A percentile compares a stretch with the other conserved stretches of the same genome.
phyloP scores from a whole-genome alignment of 2,888 invertebrate genomes.

The Polydrusus pterygomalis region DNA sequence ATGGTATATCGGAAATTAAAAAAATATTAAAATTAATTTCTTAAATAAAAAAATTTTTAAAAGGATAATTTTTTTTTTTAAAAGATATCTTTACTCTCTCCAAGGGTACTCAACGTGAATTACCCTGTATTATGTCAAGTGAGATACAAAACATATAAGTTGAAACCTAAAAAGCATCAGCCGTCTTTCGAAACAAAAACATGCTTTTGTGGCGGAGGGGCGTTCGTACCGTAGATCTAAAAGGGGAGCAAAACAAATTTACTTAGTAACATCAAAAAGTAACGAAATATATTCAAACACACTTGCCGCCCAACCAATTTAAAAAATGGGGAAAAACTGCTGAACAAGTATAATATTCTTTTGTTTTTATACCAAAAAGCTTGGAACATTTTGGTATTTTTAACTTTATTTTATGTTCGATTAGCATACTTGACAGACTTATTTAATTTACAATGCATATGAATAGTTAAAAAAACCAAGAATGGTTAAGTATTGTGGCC shows the following conservation, averaged over 20 bases:
- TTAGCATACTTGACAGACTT: background rate
- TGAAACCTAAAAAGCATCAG: too few species aligned
- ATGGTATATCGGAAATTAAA: too few species aligned
- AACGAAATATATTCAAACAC: conserved; percentile 12
- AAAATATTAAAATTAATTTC: too few species aligned
- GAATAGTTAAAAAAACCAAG: too few species aligned
- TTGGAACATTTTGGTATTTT: background rate
- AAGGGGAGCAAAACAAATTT: conserved; percentile 14
- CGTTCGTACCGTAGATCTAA: background rate
- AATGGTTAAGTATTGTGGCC: too few species aligned
- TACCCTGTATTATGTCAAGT: too few species aligned
- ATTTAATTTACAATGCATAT: too few species aligned
- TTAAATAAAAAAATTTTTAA: too few species aligned
- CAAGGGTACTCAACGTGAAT: too few species aligned
- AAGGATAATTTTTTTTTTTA: too few species aligned
- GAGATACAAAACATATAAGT: too few species aligned
- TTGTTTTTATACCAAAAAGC: background rate
- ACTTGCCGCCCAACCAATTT: conserved; percentile 4
- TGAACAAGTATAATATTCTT: background rate
- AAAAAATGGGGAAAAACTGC: background rate
- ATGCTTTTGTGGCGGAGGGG: background rate
- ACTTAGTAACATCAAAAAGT: conserved; percentile 6
- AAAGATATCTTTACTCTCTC: too few species aligned
- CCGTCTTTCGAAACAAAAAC: background rate
- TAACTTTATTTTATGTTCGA: background rate